Evolutionary conservation across 2,113 vertebrate species (phyloP).

Genomic region (Larimichthys polyactis): DNA sequence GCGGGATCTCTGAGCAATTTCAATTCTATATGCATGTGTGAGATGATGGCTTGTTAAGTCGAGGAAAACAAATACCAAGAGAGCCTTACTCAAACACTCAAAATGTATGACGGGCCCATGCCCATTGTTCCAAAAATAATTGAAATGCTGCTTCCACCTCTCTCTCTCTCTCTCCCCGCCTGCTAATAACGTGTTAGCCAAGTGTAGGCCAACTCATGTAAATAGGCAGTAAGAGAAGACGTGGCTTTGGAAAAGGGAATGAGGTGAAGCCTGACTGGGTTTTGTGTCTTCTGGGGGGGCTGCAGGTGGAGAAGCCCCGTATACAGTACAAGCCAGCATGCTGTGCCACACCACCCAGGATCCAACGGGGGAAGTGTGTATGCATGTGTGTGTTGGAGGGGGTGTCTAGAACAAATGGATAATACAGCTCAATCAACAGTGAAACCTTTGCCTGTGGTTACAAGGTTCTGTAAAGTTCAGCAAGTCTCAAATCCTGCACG

Average conservation of each 20-base stretch:
- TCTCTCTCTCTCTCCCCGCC: conserved; percentile 6
- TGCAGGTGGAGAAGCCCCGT: conserved; percentile 71
- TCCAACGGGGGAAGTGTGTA: conserved; percentile 46
- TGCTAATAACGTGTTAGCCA: conserved; percentile 55
- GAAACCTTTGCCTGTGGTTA: conserved; percentile 25
- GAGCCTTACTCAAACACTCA: conserved; percentile 67
- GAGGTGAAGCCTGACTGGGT: conserved; percentile 53
- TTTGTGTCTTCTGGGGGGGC: conserved; percentile 46
- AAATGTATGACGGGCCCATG: conserved; percentile 57
- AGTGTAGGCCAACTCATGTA: conserved; percentile 55
- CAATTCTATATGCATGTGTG: conserved; percentile 68
- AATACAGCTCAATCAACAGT: conserved; percentile 53
- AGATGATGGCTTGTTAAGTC: conserved; percentile 77
- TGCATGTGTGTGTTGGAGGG: conserved; percentile 7
- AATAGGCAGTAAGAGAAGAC: conserved; percentile 54
- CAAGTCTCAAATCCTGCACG: not conserved
- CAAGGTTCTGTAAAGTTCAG: not conserved
- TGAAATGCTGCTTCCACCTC: conserved; percentile 52
- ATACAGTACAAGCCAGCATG: conserved; percentile 68
- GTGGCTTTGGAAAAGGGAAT: conserved; percentile 33
- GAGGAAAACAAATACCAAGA: conserved; percentile 75
- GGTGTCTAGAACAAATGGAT: conserved; percentile 37
- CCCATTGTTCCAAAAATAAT: conserved; percentile 60
- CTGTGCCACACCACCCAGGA: conserved; percentile 67
- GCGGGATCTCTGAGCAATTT: conserved; percentile 65